Conservation (phyloP, 2,797 vertebrate genomes). For the Acanthornis magna region DNA sequence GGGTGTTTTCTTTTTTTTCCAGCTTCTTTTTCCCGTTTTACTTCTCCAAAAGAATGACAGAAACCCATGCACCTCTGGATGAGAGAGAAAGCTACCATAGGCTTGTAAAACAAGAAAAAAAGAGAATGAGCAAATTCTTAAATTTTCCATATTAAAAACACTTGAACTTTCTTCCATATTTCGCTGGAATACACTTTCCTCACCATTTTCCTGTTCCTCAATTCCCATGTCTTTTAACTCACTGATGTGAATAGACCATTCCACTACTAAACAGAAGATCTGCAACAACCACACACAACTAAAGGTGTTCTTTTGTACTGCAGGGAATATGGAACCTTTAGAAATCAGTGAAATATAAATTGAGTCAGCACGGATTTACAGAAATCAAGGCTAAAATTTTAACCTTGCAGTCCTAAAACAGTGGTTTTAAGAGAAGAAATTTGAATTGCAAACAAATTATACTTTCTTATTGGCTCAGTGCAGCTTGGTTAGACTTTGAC, state of each 20-base stretch:
- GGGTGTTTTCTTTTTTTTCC: not conserved
- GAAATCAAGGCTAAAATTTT: not conserved
- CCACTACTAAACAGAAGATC: not conserved
- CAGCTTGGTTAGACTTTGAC: not conserved
- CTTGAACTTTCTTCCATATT: not conserved
- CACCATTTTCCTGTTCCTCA: rapidly evolving
- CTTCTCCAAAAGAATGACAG: not conserved
- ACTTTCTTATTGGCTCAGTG: not conserved
- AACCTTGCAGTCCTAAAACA: not conserved
- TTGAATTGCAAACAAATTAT: not conserved
- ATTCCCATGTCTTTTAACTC: not conserved
- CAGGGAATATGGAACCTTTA: not conserved
- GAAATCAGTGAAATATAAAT: not conserved
- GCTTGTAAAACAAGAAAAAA: not conserved
- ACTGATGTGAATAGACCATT: not conserved
- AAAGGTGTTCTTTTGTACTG: not conserved
- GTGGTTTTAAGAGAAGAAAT: not conserved
- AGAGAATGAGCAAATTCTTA: not conserved
- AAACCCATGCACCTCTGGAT: not conserved
- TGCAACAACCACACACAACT: not conserved
- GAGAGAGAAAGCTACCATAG: not conserved
- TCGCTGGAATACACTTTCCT: not conserved
- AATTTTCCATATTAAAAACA: not conserved
- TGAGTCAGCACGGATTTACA: not conserved
- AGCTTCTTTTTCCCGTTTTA: not conserved